Evolutionary conservation across 1,140 invertebrate genomes (phyloP).

Genomic region (Caenorhabditis tropicalis): DNA sequence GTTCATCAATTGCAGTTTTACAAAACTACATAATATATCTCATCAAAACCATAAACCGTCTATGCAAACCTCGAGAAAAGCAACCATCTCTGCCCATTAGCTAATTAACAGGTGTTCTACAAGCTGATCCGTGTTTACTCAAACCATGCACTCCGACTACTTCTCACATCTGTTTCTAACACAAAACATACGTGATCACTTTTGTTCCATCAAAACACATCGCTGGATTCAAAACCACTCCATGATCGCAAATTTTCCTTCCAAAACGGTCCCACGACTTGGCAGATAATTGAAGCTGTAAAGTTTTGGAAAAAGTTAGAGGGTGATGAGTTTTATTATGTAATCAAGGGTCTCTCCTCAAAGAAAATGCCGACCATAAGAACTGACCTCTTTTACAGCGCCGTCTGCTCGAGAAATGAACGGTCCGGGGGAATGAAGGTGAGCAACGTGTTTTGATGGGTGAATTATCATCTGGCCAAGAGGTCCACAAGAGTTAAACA

Average conservation of each 20-base stretch:
- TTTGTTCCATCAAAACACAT: background rate
- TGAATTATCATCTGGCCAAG: constrained; percentile 25
- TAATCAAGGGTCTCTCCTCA: background rate
- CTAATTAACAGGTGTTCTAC: constrained; percentile 5
- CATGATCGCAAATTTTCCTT: constrained; percentile 30
- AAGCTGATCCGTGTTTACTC: background rate
- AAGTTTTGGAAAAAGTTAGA: background rate
- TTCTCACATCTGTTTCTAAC: background rate
- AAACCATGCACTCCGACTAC: background rate
- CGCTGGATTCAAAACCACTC: background rate
- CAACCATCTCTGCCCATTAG: background rate
- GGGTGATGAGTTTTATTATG: background rate
- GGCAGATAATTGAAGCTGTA: constrained; percentile 15
- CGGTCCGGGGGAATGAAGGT: background rate
- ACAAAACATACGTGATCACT: background rate
- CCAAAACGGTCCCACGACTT: constrained; percentile 16
- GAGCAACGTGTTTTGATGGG: background rate
- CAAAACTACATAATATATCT: too few relatives aligned
- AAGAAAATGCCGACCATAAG: background rate
- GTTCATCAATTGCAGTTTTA: too few relatives aligned
- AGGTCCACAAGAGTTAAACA: background rate
- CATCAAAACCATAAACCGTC: too few relatives aligned
- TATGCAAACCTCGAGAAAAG: background rate
- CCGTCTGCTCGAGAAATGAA: constrained; percentile 15
- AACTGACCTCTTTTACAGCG: constrained; percentile 11